Evolutionary conservation across 2,113 vertebrate genomes (phyloP), one percentile per base, ranked within the genome.

Genomic region (Parus major): DNA sequence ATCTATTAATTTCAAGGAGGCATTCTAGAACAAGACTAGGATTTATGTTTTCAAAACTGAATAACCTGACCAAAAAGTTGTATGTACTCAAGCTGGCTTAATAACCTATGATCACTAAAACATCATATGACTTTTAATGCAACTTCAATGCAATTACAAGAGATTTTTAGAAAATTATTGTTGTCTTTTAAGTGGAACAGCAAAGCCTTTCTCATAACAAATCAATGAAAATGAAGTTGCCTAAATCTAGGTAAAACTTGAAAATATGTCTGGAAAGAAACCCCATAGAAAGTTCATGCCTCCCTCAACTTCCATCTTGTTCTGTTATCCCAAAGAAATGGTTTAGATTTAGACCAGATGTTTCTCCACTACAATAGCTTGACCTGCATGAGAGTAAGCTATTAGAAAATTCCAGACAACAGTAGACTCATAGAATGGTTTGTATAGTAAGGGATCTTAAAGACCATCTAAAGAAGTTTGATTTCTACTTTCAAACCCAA

Each of bases 251-350:
- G 10, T 33, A 27, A 73, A 59, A 9, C 7, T 50, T 44, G 28
- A 68, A 76, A 64, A 4, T 42, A 50, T 14, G 11, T 12, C 31
- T 85, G 41, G 50, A 82, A 90, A 79, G 11, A 3, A 86, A 68
- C 7, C 1, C 2, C 4, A 23, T 5, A 27, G 14, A 39, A 63
- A 80, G 4, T 8, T 59, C 4, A 33, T 36, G 8, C 4, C 5
- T 79, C 9, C 18, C 10, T 57, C 29, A 46, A 39, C 4, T 90
- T 61, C 9, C 7, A n/a, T 44, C 23, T 77, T 83, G 14, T 64
- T 68, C 33, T 56, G 4, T 79, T 39, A 72, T 12, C 2, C 5
- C 0, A 17, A 24, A 24, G 5, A 66, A 57, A 4, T 31, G 0
- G 15, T 29, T 25, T 16, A 64, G 7, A 42, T 36, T 52, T 63